A percentile compares a stretch with the other conserved stretches of the same genome.
These are phyloP conservation scores for Turnix velox DNA, from an alignment of 2,113 vertebrate genomes.

Conservation along the genomic window DNA sequence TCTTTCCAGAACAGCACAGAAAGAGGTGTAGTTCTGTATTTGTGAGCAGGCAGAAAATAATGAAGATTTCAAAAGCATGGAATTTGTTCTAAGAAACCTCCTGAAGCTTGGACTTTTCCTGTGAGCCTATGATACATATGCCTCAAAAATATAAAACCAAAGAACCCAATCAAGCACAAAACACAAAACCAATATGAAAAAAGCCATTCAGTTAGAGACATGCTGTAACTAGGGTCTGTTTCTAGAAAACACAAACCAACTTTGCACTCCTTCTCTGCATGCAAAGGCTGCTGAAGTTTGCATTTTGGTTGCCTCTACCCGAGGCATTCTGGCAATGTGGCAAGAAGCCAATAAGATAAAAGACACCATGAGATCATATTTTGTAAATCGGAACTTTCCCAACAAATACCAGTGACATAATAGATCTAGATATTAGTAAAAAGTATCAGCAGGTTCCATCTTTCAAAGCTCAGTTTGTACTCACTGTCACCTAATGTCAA, in stretches of 20 bases:
- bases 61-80: background rate
- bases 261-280: background rate
- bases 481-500: background rate
- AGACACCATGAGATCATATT: background rate
- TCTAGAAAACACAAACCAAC: conserved; percentile 27
- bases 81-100: background rate
- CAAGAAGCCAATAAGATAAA: conserved; percentile 47
- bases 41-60: background rate
- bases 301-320: background rate
- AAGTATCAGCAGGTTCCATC: background rate
- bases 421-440: conserved; percentile 1
- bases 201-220: background rate
- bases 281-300: background rate
- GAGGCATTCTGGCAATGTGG: background rate
- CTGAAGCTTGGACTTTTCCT: background rate
- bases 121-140: background rate
- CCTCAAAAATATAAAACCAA: background rate
- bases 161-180: background rate
- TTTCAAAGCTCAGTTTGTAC: background rate
- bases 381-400: conserved; percentile 13
- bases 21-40: background rate
- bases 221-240: background rate
- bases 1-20: background rate
- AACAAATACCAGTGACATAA: background rate
- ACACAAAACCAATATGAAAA: background rate